These are phyloP conservation scores for Heliocidaris tuberculata DNA, from an alignment of 35 echinoderm and acorn worm genomes.

Conservation along the genomic window DNA sequence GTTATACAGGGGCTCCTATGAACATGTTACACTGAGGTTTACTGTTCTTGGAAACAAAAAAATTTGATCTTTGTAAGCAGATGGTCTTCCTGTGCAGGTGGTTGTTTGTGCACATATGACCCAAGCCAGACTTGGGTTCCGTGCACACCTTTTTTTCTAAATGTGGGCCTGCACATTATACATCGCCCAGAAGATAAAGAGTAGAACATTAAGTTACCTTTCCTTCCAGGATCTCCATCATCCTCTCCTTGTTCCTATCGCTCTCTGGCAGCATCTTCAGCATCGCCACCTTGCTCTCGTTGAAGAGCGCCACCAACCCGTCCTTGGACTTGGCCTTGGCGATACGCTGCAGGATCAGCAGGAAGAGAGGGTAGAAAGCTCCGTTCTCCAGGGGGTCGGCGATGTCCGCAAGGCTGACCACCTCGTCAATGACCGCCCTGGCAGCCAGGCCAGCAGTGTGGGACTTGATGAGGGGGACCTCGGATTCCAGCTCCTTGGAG, in stretches of 20 bases:
- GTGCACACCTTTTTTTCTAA: too few relatives aligned
- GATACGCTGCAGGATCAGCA: slow-evolving; percentile 84
- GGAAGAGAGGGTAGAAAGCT: slow-evolving; percentile 89
- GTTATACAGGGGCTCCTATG: too few relatives aligned
- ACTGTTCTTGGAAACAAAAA: too few relatives aligned
- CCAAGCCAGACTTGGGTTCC: too few relatives aligned
- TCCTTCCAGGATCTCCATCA: slow-evolving; percentile 98
- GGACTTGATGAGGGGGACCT: slow-evolving; percentile 89
- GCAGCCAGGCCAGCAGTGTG: slow-evolving; percentile 74
- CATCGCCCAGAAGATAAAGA: neutral
- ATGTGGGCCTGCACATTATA: too few relatives aligned
- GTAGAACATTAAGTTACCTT: slow-evolving; percentile 54
- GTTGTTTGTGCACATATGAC: too few relatives aligned
- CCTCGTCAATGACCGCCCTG: slow-evolving; percentile 70
- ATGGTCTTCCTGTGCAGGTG: too few relatives aligned
- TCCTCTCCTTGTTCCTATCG: slow-evolving; percentile 93
- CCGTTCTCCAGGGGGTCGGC: slow-evolving; percentile 86
- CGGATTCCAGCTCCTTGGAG: slow-evolving; percentile 74
- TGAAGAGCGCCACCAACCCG: slow-evolving; percentile 65
- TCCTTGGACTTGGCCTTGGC: slow-evolving; percentile 83
- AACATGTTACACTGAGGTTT: too few relatives aligned
- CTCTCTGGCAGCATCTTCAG: slow-evolving; percentile 94
- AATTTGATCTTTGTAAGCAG: too few relatives aligned
- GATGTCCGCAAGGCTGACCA: slow-evolving; percentile 69
- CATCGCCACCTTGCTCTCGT: slow-evolving; percentile 87